Conservation (phyloP, 2,888 invertebrate species). For the Sphaerophoria taeniata region DNA sequence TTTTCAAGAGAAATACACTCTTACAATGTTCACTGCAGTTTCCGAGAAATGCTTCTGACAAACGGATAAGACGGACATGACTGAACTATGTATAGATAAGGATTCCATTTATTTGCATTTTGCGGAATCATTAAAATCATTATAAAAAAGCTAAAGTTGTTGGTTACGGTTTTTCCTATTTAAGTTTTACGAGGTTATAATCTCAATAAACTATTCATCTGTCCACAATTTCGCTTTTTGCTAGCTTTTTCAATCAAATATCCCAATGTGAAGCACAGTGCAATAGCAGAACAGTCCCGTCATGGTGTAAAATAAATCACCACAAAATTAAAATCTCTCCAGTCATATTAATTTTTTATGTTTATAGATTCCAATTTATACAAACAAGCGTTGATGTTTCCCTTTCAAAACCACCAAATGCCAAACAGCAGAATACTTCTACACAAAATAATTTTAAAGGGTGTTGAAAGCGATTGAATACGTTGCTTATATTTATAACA, state of each 20-base stretch:
- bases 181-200: too few relatives aligned
- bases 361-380: constrained; percentile 4
- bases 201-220: too few relatives aligned
- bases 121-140: too few relatives aligned
- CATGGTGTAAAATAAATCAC: constrained; percentile 34
- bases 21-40: too few relatives aligned
- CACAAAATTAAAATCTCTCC: constrained; percentile 26
- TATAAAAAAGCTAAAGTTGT: too few relatives aligned
- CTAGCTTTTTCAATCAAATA: background rate
- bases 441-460: constrained; percentile 4
- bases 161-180: too few relatives aligned
- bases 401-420: constrained; percentile 43
- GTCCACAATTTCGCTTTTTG: background rate
- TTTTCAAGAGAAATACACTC: too few relatives aligned
- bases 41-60: too few relatives aligned
- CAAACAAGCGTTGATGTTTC: constrained; percentile 42
- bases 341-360: constrained; percentile 23
- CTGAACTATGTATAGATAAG: too few relatives aligned
- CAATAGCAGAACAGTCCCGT: constrained; percentile 3
- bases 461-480: constrained; percentile 40
- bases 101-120: too few relatives aligned
- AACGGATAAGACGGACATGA: too few relatives aligned
- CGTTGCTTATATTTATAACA: constrained; percentile 24
- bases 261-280: background rate
- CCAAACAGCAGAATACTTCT: constrained; percentile 35